Evolutionary conservation across 2,113 vertebrate species (phyloP).

Genomic region (Chamaetylas fuelleborni): DNA sequence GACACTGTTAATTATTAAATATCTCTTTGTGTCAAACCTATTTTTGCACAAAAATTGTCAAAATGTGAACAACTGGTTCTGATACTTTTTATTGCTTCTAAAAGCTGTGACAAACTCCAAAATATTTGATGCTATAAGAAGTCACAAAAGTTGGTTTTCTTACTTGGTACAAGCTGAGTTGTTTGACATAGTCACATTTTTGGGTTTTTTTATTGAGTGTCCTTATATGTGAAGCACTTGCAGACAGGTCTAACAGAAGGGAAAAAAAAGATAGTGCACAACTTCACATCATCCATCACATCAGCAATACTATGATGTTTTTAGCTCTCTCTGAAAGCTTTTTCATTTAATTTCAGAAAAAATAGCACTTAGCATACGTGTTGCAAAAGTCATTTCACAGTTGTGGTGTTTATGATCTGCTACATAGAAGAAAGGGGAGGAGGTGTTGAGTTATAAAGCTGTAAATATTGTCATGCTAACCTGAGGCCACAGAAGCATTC

Average conservation of each 20-base stretch:
- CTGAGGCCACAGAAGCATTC: neutral
- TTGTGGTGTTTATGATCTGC: neutral
- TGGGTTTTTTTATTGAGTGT: neutral
- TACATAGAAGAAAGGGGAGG: accelerated
- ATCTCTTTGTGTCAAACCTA: neutral
- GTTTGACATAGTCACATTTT: neutral
- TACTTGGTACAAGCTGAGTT: neutral
- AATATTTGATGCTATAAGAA: neutral
- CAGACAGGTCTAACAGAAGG: neutral
- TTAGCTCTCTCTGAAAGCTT: neutral
- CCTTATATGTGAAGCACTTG: neutral
- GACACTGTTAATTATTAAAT: neutral
- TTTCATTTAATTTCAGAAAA: neutral
- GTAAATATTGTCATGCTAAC: neutral
- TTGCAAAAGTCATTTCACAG: neutral
- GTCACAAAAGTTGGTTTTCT: neutral
- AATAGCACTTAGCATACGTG: neutral
- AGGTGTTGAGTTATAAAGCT: neutral
- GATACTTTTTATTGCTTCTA: neutral
- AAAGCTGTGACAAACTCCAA: neutral
- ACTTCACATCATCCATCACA: neutral
- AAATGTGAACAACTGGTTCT: neutral
- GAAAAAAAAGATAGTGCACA: neutral
- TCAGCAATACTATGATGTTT: neutral
- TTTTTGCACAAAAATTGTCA: neutral